A percentile compares a stretch with the other conserved stretches of the same genome.
Evolutionary conservation across 2,888 invertebrate species (phyloP).

Genomic region (Lottia gigantea): DNA sequence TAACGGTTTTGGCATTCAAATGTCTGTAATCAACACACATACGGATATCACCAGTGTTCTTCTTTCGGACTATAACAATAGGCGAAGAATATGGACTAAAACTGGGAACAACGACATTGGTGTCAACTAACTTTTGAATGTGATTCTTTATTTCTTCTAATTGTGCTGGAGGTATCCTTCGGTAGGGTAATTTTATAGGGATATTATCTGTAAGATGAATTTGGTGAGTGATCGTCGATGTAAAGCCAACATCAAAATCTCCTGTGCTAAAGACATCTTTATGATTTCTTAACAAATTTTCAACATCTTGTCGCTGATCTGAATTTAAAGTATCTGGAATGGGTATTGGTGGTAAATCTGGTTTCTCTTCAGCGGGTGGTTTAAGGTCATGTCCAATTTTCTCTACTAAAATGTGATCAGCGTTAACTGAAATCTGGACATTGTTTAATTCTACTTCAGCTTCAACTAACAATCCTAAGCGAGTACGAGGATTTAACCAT

Average conservation of each 20-base stretch:
- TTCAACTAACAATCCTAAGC: not conserved
- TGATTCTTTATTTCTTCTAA: constrained; percentile 20
- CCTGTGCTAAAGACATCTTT: not conserved
- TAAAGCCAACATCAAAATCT: not conserved
- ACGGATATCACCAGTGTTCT: constrained; percentile 18
- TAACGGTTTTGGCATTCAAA: constrained; percentile 29
- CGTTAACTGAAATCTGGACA: not conserved
- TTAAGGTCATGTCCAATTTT: not conserved
- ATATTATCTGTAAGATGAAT: not conserved
- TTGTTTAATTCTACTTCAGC: not conserved
- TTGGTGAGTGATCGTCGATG: not conserved
- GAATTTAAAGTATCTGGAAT: not conserved
- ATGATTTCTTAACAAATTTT: not conserved
- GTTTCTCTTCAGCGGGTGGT: not conserved
- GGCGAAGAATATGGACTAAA: constrained; percentile 33
- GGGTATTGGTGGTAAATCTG: not conserved
- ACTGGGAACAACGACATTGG: constrained; percentile 28
- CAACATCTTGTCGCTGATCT: not conserved
- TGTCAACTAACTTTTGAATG: constrained; percentile 24
- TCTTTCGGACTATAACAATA: constrained; percentile 29
- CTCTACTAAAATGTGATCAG: not conserved
- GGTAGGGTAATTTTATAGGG: constrained; percentile 20
- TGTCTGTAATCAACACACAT: constrained; percentile 22
- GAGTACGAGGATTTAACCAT: not conserved
- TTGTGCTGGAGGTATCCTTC: constrained; percentile 23